Percentiles rank a stretch among this genome's conserved stretches.
Conservation (phyloP, 2,797 vertebrate genomes). For the Oreochromis grahami region DNA sequence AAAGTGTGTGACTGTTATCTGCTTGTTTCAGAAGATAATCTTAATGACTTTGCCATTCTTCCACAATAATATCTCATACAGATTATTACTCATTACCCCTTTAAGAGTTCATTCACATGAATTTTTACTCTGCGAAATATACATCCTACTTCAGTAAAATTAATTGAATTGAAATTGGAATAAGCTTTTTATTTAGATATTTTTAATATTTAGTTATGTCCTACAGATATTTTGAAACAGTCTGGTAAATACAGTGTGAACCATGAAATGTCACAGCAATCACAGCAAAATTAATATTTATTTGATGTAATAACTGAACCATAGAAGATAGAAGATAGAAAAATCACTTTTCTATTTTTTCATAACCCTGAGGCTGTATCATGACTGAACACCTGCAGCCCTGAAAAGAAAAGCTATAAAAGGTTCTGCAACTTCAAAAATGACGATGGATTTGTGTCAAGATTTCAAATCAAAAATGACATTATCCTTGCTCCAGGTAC, state of each 20-base stretch:
- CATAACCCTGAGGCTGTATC: slow-evolving; percentile 27
- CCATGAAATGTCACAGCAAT: not conserved
- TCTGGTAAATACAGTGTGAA: not conserved
- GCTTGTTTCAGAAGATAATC: not conserved
- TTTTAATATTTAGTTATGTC: not conserved
- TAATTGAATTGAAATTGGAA: not conserved
- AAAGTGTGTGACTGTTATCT: not conserved
- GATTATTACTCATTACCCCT: not conserved
- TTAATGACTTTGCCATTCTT: not conserved
- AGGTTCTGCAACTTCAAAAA: slow-evolving; percentile 45
- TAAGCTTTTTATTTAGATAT: not conserved
- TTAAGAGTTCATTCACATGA: not conserved
- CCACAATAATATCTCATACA: not conserved
- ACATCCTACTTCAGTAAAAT: not conserved
- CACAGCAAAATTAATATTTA: not conserved
- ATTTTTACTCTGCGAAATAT: not conserved
- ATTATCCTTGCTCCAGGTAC: slow-evolving; percentile 44
- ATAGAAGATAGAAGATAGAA: not conserved
- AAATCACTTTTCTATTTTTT: slow-evolving; percentile 7
- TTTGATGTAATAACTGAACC: slow-evolving; percentile 24
- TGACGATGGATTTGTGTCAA: slow-evolving; percentile 48
- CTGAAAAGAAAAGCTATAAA: not conserved
- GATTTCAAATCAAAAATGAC: slow-evolving; percentile 41
- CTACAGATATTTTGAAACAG: not conserved
- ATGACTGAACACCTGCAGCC: slow-evolving; percentile 42